Evolutionary conservation across 2,888 invertebrate species (phyloP).

Genomic region (Colostygia pectinataria): DNA sequence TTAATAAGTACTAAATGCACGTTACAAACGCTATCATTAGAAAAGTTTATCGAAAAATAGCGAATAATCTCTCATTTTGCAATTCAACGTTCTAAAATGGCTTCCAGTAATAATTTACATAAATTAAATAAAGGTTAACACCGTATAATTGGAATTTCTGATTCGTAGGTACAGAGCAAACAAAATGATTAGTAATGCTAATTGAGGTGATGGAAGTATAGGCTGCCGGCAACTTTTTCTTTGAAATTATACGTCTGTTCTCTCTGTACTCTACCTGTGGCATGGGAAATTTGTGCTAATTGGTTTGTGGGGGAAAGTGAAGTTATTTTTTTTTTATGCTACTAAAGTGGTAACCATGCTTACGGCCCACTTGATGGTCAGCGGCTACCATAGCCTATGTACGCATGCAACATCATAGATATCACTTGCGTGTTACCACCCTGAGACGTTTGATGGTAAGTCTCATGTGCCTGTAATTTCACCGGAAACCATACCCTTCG

Average conservation of each 20-base stretch:
- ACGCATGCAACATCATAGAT: no score
- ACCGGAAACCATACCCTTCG: no score
- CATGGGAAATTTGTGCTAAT: slow-evolving; percentile 27
- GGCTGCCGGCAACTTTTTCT: slow-evolving; percentile 43
- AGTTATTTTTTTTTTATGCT: not conserved
- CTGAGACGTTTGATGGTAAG: no score
- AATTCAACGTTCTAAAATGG: slow-evolving; percentile 41
- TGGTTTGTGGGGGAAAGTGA: slow-evolving; percentile 22
- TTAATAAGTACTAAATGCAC: not conserved
- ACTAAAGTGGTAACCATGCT: no score
- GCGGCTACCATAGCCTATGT: no score
- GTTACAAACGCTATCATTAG: slow-evolving; percentile 25
- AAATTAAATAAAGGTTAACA: slow-evolving; percentile 63
- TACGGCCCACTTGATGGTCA: no score
- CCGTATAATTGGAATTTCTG: slow-evolving; percentile 56
- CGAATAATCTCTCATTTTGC: slow-evolving; percentile 41
- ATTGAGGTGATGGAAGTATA: slow-evolving; percentile 53
- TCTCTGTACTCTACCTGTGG: no score
- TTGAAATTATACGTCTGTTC: slow-evolving; percentile 40
- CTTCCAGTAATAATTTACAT: slow-evolving; percentile 62
- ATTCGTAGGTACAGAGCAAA: slow-evolving; percentile 55
- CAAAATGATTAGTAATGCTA: slow-evolving; percentile 63
- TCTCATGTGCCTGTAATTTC: no score
- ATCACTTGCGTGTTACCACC: no score
- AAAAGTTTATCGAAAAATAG: slow-evolving; percentile 35